A percentile compares a stretch with the other conserved stretches of the same genome.
Evolutionary conservation across 2,797 vertebrate genomes (phyloP).

Genomic region (Scolopax rusticola): DNA sequence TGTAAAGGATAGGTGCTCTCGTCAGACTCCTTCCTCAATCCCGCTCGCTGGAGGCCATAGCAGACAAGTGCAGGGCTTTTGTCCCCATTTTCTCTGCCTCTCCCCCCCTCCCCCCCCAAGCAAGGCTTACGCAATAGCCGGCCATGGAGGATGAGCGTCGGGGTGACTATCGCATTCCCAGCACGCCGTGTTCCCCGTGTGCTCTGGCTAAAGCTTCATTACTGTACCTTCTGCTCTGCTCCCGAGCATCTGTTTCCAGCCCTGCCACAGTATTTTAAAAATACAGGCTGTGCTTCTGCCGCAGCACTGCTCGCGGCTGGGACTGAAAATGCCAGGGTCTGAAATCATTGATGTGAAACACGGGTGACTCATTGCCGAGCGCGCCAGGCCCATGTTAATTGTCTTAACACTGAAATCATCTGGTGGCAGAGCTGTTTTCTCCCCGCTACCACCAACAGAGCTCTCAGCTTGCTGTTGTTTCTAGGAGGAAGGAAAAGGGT

Average conservation of each 20-base stretch:
- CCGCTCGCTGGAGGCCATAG: fast-evolving
- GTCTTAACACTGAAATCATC: conserved; percentile 51
- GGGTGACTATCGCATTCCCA: neutral
- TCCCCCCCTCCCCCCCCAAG: neutral
- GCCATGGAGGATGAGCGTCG: fast-evolving
- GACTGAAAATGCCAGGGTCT: conserved; percentile 56
- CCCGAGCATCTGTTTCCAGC: conserved; percentile 37
- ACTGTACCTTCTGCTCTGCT: conserved; percentile 49
- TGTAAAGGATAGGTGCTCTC: neutral
- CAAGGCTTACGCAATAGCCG: neutral
- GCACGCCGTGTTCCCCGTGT: neutral
- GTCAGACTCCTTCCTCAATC: neutral
- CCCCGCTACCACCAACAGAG: neutral
- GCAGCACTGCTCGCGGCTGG: neutral
- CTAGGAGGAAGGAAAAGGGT: neutral
- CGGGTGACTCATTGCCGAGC: conserved; percentile 40
- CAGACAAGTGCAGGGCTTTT: neutral
- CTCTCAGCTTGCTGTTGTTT: neutral
- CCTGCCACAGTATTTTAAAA: neutral
- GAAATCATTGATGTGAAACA: conserved; percentile 58
- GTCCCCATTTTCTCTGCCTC: neutral
- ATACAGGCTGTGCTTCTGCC: conserved; percentile 13
- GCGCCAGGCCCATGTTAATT: conserved; percentile 53
- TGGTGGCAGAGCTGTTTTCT: conserved; percentile 15
- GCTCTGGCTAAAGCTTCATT: neutral